Evolutionary conservation across 2,888 invertebrate genomes (phyloP).

Genomic region (Drosophila borborema): DNA sequence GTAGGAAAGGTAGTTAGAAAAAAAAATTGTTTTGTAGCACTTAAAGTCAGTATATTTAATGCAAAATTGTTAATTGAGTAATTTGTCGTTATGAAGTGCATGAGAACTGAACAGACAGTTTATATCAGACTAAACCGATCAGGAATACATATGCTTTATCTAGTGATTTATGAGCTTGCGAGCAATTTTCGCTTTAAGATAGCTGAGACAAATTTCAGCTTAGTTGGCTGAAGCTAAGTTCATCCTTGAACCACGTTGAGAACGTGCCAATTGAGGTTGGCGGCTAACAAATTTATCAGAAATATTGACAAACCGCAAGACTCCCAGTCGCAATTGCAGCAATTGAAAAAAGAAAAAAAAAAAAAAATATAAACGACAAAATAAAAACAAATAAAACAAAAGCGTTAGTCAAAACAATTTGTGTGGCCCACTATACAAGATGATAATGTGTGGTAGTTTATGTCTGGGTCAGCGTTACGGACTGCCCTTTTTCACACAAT

Average conservation of each 20-base stretch:
- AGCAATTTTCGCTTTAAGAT: slow-evolving; percentile 2
- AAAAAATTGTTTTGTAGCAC: slow-evolving; percentile 14
- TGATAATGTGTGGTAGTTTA: slow-evolving; percentile 58
- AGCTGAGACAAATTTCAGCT: slow-evolving; percentile 34
- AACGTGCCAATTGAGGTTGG: slow-evolving; percentile 79
- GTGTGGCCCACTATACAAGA: slow-evolving; percentile 23
- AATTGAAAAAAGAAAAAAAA: background rate
- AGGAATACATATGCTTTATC: slow-evolving; percentile 40
- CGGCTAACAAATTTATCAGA: slow-evolving; percentile 55
- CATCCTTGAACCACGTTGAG: slow-evolving; percentile 71
- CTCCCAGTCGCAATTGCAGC: slow-evolving; percentile 3
- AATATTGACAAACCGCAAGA: slow-evolving; percentile 71
- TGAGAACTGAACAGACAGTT: slow-evolving; percentile 10
- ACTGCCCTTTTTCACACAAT: slow-evolving; percentile 67
- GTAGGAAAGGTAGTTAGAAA: slow-evolving; percentile 9
- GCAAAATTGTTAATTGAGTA: slow-evolving; percentile 28
- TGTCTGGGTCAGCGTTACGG: slow-evolving; percentile 45
- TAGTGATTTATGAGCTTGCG: slow-evolving; percentile 41
- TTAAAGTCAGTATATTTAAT: slow-evolving; percentile 17
- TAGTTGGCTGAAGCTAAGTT: slow-evolving; percentile 15
- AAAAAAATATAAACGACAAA: background rate
- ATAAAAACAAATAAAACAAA: slow-evolving; percentile 24
- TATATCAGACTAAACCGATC: slow-evolving; percentile 54
- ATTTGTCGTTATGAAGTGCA: slow-evolving; percentile 31
- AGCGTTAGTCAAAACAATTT: slow-evolving; percentile 31